Evolutionary conservation across 64 coral and sea anemone genomes (phyloP).

Genomic region (Montipora capricornis): DNA sequence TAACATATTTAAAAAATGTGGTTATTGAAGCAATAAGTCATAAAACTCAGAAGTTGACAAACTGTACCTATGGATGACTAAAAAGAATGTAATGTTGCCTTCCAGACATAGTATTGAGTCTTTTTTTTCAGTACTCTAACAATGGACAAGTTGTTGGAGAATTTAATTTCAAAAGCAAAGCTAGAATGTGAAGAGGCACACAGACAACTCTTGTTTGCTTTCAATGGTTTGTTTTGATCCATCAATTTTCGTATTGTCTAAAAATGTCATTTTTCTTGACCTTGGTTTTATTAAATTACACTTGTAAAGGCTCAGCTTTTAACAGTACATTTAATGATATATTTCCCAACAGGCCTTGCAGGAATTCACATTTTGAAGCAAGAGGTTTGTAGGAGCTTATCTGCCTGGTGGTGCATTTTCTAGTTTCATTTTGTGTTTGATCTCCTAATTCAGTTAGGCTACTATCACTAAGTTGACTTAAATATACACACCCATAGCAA

Average conservation of each 20-base stretch:
- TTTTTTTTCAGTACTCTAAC: slow-evolving; percentile 77
- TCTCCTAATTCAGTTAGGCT: no score
- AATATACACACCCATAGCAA: no score
- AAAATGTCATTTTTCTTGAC: not conserved
- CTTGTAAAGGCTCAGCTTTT: no score
- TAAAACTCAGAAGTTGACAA: no score
- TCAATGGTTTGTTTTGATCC: slow-evolving; percentile 73
- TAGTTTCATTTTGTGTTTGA: not conserved
- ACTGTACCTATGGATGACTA: no score
- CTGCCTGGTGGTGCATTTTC: not conserved
- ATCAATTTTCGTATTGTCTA: no score
- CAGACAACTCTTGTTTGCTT: slow-evolving; percentile 90
- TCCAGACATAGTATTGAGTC: not conserved
- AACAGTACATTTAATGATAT: not conserved
- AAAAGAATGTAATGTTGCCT: no score
- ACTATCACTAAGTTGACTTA: no score
- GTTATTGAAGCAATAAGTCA: no score
- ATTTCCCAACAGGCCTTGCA: slow-evolving; percentile 75
- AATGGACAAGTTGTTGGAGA: slow-evolving; percentile 97
- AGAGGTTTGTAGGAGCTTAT: slow-evolving; percentile 49
- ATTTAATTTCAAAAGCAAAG: slow-evolving; percentile 87
- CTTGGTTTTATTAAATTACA: not conserved
- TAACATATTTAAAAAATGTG: no score
- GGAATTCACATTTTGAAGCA: slow-evolving; percentile 90
- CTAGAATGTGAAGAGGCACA: slow-evolving; percentile 95